A percentile compares a stretch with the other conserved stretches of the same genome.
Evolutionary conservation across 2,888 invertebrate genomes (phyloP).

Genomic region (Minunthozetes semirufus): DNA sequence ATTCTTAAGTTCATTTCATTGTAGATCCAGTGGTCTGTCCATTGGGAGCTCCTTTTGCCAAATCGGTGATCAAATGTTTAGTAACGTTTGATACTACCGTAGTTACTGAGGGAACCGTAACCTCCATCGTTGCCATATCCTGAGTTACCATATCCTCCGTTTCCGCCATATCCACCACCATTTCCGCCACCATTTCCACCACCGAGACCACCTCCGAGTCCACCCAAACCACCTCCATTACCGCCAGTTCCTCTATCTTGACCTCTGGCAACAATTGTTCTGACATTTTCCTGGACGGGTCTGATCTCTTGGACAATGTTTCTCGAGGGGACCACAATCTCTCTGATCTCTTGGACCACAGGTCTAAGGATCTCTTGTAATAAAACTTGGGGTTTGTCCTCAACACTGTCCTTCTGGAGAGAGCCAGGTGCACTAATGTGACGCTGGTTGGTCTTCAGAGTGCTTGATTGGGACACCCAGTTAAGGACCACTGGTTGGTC

Average conservation of each 20-base stretch:
- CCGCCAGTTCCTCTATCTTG: not conserved
- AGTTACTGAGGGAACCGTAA: too few relatives aligned
- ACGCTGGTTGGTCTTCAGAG: not conserved
- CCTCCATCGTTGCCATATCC: not conserved
- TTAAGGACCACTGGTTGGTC: not conserved
- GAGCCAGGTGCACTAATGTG: not conserved
- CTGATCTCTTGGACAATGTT: not conserved
- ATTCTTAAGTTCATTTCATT: too few relatives aligned
- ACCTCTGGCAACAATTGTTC: constrained; percentile 8
- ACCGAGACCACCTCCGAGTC: not conserved
- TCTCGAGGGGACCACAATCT: not conserved
- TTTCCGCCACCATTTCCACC: not conserved
- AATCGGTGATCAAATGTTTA: too few relatives aligned
- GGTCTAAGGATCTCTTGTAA: not conserved
- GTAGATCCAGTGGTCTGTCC: too few relatives aligned
- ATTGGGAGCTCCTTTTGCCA: too few relatives aligned
- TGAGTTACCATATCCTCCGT: not conserved
- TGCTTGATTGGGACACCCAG: not conserved
- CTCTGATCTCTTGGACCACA: not conserved
- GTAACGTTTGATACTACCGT: too few relatives aligned
- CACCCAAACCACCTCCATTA: not conserved
- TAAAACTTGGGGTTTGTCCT: not conserved
- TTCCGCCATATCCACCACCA: not conserved
- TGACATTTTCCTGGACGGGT: not conserved
- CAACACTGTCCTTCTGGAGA: not conserved